phyloP scores from a whole-genome alignment of 2,797 vertebrate species.

The Anniella stebbinsi region DNA sequence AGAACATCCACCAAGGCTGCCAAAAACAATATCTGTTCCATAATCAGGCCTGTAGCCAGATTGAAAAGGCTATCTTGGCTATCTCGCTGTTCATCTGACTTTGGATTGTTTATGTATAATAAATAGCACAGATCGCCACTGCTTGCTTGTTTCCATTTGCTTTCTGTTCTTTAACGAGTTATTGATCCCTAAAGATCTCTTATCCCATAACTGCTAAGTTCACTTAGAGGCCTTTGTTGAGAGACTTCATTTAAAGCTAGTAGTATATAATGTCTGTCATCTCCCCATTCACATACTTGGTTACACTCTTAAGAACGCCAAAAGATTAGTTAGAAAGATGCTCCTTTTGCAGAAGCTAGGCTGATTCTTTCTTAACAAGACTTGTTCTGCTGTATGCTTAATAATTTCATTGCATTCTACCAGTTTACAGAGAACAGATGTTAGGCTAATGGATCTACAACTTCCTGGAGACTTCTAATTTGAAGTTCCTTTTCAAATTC shows the following conservation, averaged over 20 bases:
- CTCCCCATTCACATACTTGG: neutral
- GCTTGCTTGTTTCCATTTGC: neutral
- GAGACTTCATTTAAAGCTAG: neutral
- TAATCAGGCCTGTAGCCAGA: too few relatives aligned
- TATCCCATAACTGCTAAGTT: neutral
- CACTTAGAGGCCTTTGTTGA: neutral
- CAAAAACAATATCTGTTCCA: too few relatives aligned
- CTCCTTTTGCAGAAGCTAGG: neutral
- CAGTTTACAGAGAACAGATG: neutral
- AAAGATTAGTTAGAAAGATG: neutral
- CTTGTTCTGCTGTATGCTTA: neutral
- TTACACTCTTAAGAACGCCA: neutral
- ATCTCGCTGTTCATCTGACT: neutral
- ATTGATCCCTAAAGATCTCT: neutral
- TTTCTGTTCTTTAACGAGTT: neutral
- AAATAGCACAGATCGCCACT: neutral
- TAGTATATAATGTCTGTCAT: neutral
- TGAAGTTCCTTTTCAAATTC: too few relatives aligned
- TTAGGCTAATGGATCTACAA: neutral
- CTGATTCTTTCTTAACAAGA: neutral
- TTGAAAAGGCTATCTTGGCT: neutral
- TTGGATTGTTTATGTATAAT: neutral
- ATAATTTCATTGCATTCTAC: neutral
- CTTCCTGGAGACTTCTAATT: too few relatives aligned
- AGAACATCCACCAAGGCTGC: too few relatives aligned